Conservation (phyloP, 2,888 invertebrate species). For the Serripes groenlandicus region DNA sequence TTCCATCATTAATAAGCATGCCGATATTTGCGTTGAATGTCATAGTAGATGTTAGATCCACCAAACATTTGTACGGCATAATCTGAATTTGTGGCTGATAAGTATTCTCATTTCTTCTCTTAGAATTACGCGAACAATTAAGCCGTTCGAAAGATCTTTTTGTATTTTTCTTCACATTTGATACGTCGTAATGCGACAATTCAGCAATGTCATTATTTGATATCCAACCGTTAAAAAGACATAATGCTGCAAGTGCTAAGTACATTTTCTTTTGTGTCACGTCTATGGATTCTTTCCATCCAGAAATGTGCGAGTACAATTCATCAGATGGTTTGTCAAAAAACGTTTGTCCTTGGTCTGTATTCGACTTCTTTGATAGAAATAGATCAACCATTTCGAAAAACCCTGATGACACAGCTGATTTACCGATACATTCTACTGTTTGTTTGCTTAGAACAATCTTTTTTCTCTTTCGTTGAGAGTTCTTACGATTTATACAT, state of each 20-base stretch:
- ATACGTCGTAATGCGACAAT: neutral
- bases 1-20: neutral
- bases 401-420: slow-evolving; percentile 1
- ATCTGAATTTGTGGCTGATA: neutral
- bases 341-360: neutral
- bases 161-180: neutral
- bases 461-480: neutral
- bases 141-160: neutral
- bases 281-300: neutral
- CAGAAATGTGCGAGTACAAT: neutral
- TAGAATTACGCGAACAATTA: neutral
- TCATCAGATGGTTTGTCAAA: neutral
- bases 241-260: slow-evolving; percentile 1
- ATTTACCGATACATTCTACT: neutral
- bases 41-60: neutral
- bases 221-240: neutral
- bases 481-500: neutral
- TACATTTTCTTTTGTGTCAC: neutral
- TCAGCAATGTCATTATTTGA: neutral
- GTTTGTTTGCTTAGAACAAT: neutral
- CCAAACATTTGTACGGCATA: neutral
- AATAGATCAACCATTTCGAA: slow-evolving; percentile 1
- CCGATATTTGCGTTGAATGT: neutral
- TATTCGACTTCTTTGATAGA: neutral
- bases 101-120: neutral